Evolutionary conservation across 2,113 vertebrate species (phyloP), one percentile per base, ranked within the genome.

Genomic region (Montifringilla adamsi): DNA sequence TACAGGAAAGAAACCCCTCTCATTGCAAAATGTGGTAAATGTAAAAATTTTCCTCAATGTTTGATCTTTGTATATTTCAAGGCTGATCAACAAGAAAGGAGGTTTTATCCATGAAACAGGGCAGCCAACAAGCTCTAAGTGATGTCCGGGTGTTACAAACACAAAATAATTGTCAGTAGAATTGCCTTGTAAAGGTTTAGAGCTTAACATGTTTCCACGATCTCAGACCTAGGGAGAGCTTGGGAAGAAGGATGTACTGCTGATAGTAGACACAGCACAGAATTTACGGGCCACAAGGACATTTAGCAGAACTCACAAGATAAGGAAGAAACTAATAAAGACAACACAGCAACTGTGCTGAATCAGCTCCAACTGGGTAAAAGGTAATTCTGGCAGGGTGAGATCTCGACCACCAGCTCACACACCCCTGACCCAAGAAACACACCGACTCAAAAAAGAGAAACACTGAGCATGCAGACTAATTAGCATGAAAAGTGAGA

Each of bases 371-470:
- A 17, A 3, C 16, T 21, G 39, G 53, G 62, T 53, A 27, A 60
- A 60, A 68, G 30, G n/a, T 41, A 41, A 53, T 68, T 60, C 46
- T 14, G 11, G 15, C 33, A 67, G 60, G 23, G 33, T 12, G 20
- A 46, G 53, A 75, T 41, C 62, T 20, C 1, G 2, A 60, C n/a
- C 46, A 41, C 28, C 39, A n/a, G 6, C 28, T 26, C 62, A 46
- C 0, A 0, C 10, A 50, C 8, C 23, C 41, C 33, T 33, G 19
- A 44, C 15, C 5, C 59, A 33, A 66, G 52, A 44, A 52, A 30
- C 13, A 16, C 60, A 37, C 6, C 2, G 7, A 46, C 46, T 39
- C 19, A 15, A 24, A 52, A 44, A 52, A 21, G 6, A 60, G 21
- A 46, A 67, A 67, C 53, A n/a, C 24, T 31, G 39, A n/a, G 9